phyloP scores from a whole-genome alignment of 2,113 vertebrate species.

The Silurus meridionalis region DNA sequence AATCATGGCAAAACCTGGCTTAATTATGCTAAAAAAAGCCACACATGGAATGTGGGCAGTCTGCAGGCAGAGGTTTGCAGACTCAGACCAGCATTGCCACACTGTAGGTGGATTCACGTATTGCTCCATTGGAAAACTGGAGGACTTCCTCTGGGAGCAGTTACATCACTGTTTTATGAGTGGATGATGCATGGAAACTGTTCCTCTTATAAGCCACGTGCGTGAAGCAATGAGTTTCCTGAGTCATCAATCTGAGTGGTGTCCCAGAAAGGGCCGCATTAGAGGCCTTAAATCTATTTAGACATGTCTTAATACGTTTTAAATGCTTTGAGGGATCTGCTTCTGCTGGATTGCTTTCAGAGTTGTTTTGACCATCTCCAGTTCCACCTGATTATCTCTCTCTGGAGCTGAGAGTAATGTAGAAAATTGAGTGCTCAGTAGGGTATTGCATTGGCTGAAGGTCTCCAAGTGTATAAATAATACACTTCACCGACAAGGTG shows the following conservation, averaged over 20 bases:
- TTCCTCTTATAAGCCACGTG: slow-evolving; percentile 53
- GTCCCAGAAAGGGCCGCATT: slow-evolving; percentile 54
- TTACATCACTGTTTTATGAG: slow-evolving; percentile 42
- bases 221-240: slow-evolving; percentile 56
- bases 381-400: slow-evolving; percentile 58
- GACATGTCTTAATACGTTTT: slow-evolving; percentile 48
- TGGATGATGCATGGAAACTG: slow-evolving; percentile 46
- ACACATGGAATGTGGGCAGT: slow-evolving; percentile 65
- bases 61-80: slow-evolving; percentile 58
- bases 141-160: slow-evolving; percentile 41
- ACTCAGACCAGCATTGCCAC: slow-evolving; percentile 58
- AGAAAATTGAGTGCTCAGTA: slow-evolving; percentile 51
- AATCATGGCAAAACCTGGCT: slow-evolving; percentile 72
- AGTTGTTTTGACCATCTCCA: slow-evolving; percentile 56
- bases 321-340: slow-evolving; percentile 53
- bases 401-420: slow-evolving; percentile 50
- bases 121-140: slow-evolving; percentile 31
- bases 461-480: slow-evolving; percentile 50
- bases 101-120: slow-evolving; percentile 48
- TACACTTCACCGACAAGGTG: slow-evolving; percentile 13
- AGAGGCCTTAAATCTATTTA: slow-evolving; percentile 53
- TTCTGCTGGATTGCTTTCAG: slow-evolving; percentile 48
- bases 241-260: slow-evolving; percentile 60
- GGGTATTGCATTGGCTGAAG: slow-evolving; percentile 67
- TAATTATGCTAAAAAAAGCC: slow-evolving; percentile 76